These are phyloP conservation scores for Propithecus perrieri DNA, from an alignment of 2,797 vertebrate species.

Conservation along the genomic window DNA sequence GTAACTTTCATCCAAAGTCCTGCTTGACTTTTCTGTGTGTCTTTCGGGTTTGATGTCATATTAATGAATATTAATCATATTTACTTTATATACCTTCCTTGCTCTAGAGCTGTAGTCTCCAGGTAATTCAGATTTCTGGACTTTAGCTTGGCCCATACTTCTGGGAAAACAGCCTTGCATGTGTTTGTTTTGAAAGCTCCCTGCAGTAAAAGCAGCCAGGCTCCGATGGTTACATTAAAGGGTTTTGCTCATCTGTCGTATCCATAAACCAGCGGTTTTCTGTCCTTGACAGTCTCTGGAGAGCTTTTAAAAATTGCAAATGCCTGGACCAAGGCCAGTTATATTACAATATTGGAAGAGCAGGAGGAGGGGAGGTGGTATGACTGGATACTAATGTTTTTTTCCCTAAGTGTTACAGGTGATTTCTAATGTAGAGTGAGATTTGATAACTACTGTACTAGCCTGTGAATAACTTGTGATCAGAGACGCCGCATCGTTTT, in stretches of 20 bases:
- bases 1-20: neutral
- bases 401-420: neutral
- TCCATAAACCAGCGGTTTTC: neutral
- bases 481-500: neutral
- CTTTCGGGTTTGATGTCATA: conserved; percentile 13
- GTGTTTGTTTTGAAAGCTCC: neutral
- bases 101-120: neutral
- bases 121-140: neutral
- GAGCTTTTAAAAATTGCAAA: neutral
- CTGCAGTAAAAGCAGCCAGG: neutral
- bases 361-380: neutral
- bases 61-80: neutral
- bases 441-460: neutral
- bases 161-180: neutral
- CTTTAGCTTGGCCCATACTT: neutral
- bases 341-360: neutral
- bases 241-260: neutral
- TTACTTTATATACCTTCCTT: neutral
- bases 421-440: neutral
- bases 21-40: neutral
- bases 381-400: neutral
- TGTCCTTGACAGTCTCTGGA: neutral
- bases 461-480: neutral
- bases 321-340: neutral
- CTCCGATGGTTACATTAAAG: neutral